Conservation (phyloP, 53 echinoderm and acorn worm species). For the Hippasteria phrygiana region DNA sequence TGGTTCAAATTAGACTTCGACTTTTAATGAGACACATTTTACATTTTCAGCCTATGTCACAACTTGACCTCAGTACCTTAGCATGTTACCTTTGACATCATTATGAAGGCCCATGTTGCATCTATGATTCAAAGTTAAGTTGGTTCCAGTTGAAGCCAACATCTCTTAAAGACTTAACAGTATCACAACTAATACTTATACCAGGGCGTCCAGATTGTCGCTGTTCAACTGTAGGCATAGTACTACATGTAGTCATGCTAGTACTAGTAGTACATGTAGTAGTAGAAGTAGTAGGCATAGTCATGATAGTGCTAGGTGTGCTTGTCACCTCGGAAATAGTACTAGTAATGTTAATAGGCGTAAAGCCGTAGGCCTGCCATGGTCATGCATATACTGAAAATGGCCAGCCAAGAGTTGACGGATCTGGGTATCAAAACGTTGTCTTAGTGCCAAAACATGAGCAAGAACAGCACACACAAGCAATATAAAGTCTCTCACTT, state of each 20-base stretch:
- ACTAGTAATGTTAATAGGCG: too few species aligned
- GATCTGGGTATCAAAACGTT: slow-evolving; percentile 8
- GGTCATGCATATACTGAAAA: background rate
- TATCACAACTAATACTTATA: slow-evolving; percentile 7
- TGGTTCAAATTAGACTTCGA: too few species aligned
- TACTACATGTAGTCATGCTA: too few species aligned
- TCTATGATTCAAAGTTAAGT: too few species aligned
- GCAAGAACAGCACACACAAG: slow-evolving; percentile 18
- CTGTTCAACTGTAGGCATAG: background rate
- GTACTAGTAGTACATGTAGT: too few species aligned
- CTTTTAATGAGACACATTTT: too few species aligned
- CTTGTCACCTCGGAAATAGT: slow-evolving; percentile 1
- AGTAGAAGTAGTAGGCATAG: too few species aligned
- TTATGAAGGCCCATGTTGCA: too few species aligned
- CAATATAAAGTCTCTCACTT: background rate
- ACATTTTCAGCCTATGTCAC: too few species aligned
- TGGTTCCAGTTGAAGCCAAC: background rate
- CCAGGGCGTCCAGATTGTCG: slow-evolving; percentile 2
- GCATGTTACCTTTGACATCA: too few species aligned
- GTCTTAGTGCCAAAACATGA: slow-evolving; percentile 3
- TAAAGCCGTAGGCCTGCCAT: background rate
- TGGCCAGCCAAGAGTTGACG: slow-evolving; percentile 12
- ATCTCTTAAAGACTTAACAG: slow-evolving; percentile 17
- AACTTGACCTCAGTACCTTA: too few species aligned
- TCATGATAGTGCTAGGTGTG: background rate